Evolutionary conservation across 2,113 vertebrate species (phyloP), one percentile per base, ranked within the genome.

Genomic region (Sus scrofa): DNA sequence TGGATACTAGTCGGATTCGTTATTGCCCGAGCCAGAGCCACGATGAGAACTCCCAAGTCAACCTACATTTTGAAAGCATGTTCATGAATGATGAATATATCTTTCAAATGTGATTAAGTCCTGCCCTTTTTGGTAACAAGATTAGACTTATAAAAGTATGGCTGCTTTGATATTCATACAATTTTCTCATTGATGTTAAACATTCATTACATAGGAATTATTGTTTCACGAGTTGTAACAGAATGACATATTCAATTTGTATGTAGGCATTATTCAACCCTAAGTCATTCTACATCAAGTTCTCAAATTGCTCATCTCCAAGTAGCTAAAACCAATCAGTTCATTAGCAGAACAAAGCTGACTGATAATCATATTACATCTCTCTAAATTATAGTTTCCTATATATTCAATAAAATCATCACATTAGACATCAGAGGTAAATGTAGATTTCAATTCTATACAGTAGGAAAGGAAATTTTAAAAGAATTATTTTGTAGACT

Each of bases 281-380:
- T 79, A 86, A 65, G 8, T 73, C 27, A 84, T 75, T 96, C 24
- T 91, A 39, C 11, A 60, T 54, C 18, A 90, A 32, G 4, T 56
- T 96, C 58, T 86, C 58, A 75, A 71, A 56, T 67, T 92, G 77
- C 70, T 75, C 26, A 88, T 9, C 32, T 86, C 56, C 56, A 84
- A 75, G 24, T 65, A 65, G 0, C 34, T 95, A 7, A 82, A 91
- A 77, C 75, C 52, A 83, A 26, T 82, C 52, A 91, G 20, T 44
- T 92, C 44, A 86, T 24, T 81, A 85, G 30, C 7, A 78, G 26
- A 91, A 90, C 0, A 90, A 94, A 91, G 26, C 5, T 62, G 11
- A 83, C 16, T 81, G 71, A 92, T 75, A 86, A n/a, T 84, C 2
- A 44, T 10, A 37, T n/a, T 32, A 27, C 30, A 7, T 68, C 1